Conservation (phyloP, 2,888 invertebrate species). For the Catocala sponsa region DNA sequence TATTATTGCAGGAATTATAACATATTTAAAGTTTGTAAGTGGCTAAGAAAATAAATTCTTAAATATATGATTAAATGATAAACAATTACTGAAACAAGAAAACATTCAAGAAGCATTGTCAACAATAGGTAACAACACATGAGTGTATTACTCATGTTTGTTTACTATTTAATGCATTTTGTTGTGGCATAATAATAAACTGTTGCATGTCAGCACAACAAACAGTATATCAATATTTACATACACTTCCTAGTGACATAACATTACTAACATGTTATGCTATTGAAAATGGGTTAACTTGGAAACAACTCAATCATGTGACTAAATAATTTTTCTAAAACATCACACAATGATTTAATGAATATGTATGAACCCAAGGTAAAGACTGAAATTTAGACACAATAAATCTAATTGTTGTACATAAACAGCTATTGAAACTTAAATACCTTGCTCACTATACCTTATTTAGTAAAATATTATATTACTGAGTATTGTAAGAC, state of each 20-base stretch:
- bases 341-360: conserved; percentile 21
- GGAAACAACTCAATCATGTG: conserved; percentile 49
- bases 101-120: conserved; percentile 51
- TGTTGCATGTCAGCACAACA: conserved; percentile 64
- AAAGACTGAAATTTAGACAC: conserved; percentile 2
- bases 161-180: conserved; percentile 80
- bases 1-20: no score
- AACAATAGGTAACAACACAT: conserved; percentile 48
- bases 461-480: not conserved
- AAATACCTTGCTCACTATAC: not conserved
- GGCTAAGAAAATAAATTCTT: not conserved
- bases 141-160: conserved; percentile 73
- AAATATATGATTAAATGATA: conserved; percentile 1
- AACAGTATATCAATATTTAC: conserved; percentile 71
- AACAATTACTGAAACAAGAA: conserved; percentile 26
- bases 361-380: conserved; percentile 2
- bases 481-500: conserved; percentile 2
- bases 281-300: conserved; percentile 34
- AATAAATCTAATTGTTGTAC: not conserved
- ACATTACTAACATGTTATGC: conserved; percentile 42
- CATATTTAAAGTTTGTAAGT: no score
- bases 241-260: conserved; percentile 64
- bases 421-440: not conserved
- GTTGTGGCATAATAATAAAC: conserved; percentile 76
- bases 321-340: conserved; percentile 21